These are phyloP conservation scores for Anseranas semipalmata DNA, from an alignment of 2,113 vertebrate genomes.

Conservation along the genomic window DNA sequence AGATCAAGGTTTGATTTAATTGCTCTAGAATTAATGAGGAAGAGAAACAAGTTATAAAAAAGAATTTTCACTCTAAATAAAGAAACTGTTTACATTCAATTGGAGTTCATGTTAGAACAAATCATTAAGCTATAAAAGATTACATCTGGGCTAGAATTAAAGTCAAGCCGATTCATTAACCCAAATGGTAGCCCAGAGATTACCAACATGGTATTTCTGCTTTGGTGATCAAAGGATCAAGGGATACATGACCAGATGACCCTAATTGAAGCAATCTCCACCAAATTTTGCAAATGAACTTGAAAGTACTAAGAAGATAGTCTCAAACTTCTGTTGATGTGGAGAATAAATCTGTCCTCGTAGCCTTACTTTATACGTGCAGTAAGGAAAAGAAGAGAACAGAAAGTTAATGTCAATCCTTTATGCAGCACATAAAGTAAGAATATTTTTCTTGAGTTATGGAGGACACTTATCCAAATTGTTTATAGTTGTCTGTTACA, in stretches of 20 bases:
- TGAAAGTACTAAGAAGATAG: conserved; percentile 46
- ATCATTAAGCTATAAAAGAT: conserved; percentile 74
- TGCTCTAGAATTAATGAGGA: conserved; percentile 77
- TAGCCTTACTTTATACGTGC: conserved; percentile 2
- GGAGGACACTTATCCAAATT: conserved; percentile 32
- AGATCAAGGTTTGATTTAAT: conserved; percentile 73
- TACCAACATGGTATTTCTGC: conserved; percentile 57
- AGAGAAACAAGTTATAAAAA: conserved; percentile 73
- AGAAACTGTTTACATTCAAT: conserved; percentile 71
- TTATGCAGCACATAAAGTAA: neutral
- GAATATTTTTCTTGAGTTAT: conserved; percentile 28
- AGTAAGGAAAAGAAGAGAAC: conserved; percentile 1
- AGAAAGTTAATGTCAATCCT: neutral
- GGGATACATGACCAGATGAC: conserved; percentile 68
- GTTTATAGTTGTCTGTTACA: conserved; percentile 59
- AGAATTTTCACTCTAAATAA: conserved; percentile 67
- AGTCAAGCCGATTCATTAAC: conserved; percentile 77
- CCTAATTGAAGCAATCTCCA: conserved; percentile 68
- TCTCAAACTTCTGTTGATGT: neutral
- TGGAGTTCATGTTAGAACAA: conserved; percentile 69
- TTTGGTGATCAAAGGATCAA: conserved; percentile 66
- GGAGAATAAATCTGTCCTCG: conserved; percentile 24
- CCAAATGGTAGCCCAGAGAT: conserved; percentile 71
- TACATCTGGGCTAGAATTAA: conserved; percentile 77
- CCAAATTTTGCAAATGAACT: conserved; percentile 48